These are phyloP conservation scores for Agrochola litura DNA, from an alignment of 2,888 invertebrate species.

Conservation along the genomic window DNA sequence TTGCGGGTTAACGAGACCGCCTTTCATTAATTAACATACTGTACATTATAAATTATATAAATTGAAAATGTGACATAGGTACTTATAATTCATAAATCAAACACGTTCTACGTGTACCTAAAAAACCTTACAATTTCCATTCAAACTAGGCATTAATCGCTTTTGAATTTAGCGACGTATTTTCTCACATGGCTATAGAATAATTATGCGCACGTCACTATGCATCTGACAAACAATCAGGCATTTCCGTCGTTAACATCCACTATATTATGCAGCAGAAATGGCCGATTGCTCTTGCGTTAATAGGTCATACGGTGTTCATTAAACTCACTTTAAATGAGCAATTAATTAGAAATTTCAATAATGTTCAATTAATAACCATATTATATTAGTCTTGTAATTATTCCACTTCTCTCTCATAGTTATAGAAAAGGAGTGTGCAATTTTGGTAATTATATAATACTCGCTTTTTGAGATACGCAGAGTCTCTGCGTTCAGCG, in stretches of 20 bases:
- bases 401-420: background rate
- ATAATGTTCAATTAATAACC: constrained; percentile 30
- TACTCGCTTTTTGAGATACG: too few species aligned
- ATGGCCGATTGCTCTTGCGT: constrained; percentile 34
- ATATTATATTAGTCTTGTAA: constrained; percentile 10
- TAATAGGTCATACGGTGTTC: constrained; percentile 49
- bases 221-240: constrained; percentile 15
- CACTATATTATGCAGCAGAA: constrained; percentile 38
- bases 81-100: too few species aligned
- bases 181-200: constrained; percentile 8
- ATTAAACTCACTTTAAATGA: constrained; percentile 48
- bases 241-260: constrained; percentile 22
- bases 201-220: constrained; percentile 19
- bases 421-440: background rate
- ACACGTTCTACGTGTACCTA: background rate
- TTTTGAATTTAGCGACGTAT: background rate
- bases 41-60: too few species aligned
- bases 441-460: background rate
- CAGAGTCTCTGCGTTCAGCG: too few species aligned
- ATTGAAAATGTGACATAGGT: too few species aligned
- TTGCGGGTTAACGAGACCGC: too few species aligned
- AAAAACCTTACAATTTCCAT: background rate
- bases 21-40: too few species aligned
- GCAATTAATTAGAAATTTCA: constrained; percentile 55
- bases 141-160: background rate